Evolutionary conservation across 2,113 vertebrate genomes (phyloP).

Genomic region (Plestiodon gilberti): DNA sequence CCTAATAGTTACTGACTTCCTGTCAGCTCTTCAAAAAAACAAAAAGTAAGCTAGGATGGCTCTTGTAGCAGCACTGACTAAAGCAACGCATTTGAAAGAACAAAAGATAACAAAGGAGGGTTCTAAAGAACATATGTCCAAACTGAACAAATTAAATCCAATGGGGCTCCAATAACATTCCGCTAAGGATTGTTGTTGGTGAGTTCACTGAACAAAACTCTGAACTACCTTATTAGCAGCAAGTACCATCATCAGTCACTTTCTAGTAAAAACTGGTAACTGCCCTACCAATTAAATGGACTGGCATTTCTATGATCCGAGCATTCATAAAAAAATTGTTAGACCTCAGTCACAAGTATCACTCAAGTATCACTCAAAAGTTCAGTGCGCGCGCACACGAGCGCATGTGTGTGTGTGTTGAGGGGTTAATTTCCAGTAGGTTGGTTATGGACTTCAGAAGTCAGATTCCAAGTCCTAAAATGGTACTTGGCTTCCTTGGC

Average conservation of each 20-base stretch:
- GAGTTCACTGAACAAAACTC: not conserved
- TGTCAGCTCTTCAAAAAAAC: not conserved
- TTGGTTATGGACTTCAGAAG: not conserved
- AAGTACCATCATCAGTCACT: not conserved
- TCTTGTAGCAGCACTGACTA: not conserved
- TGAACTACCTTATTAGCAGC: not conserved
- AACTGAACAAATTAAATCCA: not conserved
- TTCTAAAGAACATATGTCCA: not conserved
- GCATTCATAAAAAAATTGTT: no score
- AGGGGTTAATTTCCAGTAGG: not conserved
- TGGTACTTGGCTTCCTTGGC: not conserved
- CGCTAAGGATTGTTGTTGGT: not conserved
- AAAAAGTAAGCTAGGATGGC: not conserved
- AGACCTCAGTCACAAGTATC: no score
- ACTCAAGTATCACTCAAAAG: not conserved
- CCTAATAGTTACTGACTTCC: not conserved
- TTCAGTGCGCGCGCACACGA: no score
- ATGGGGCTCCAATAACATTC: not conserved
- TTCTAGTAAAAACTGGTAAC: not conserved
- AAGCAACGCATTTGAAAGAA: not conserved
- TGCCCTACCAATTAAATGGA: not conserved
- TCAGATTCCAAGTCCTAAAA: not conserved
- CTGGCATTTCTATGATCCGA: no score
- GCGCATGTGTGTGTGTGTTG: no score
- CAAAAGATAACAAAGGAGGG: not conserved